Evolutionary conservation across 2,888 invertebrate genomes (phyloP), one percentile per base, ranked within the genome.

Genomic region (Deilephila porcellus): DNA sequence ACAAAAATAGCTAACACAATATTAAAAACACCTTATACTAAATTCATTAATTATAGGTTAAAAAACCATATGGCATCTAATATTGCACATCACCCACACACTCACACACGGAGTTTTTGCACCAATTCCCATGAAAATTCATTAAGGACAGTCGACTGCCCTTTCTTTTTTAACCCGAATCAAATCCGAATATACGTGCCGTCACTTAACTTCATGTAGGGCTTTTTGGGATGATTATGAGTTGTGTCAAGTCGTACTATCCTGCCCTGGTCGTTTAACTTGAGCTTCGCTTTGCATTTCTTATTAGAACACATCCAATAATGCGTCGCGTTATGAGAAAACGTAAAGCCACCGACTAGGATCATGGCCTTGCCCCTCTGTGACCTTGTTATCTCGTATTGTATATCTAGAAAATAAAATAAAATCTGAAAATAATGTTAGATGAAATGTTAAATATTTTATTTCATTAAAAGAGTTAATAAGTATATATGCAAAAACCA

Each of bases 241-340:
- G 71, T 70, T n/a, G 75, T 80, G 56, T 75, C 73, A 0, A 82
- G 74, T 4, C 73, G 71, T 5, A 75, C 56, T 4, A 86, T 80
- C 6, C 71, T 77, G 0, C 76, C 77, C 0, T 77, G 73, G 0
- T 52, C 4, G 25, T 79, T 73, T 17, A 85, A 34, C 37, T 71
- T 81, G 14, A 89, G 17, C 72, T 81, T 86, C 0, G 86, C 87
- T 20, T 82, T 86, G 71, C 88, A 89, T 0, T 76, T 70, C 0
- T 76, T 76, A 37, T 77, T 78, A 0, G 90, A 90, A 73, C 90
- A 90, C 0, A 82, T 78, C 88, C 89, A 90, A 8, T 76, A 75
- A 20, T 32, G 14, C 25, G 45, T 5, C 6, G 45, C 6, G 20
- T 67, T 67, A 4, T 67, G 17, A 14, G 76, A 77, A 70, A 79